These are phyloP conservation scores for Ooceraea biroi DNA, from an alignment of 1,140 invertebrate genomes.

Conservation along the genomic window DNA sequence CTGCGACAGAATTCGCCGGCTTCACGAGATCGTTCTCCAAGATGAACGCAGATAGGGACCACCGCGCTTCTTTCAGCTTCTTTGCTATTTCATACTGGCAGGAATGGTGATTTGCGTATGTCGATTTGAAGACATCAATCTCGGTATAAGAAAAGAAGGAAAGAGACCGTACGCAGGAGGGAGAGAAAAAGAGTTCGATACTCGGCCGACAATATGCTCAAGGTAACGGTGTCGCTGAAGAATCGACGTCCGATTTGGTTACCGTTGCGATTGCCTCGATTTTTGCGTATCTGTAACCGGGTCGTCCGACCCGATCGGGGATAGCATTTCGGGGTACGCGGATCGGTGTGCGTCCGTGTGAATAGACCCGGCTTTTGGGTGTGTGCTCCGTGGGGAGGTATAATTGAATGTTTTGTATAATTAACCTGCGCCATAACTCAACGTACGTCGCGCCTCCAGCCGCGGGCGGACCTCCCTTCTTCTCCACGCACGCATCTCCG, in stretches of 20 bases:
- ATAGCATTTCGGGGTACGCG: conserved; percentile 28
- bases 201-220: background rate
- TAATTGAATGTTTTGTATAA: conserved; percentile 87
- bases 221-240: conserved; percentile 10
- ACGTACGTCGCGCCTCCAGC: conserved; percentile 85
- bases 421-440: conserved; percentile 87
- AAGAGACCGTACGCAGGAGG: too few species aligned
- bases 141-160: too few species aligned
- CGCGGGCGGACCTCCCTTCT: conserved; percentile 80
- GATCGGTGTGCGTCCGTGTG: conserved; percentile 16
- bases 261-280: conserved; percentile 44
- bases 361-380: conserved; percentile 32
- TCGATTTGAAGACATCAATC: background rate
- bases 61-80: background rate
- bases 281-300: conserved; percentile 59
- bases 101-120: conserved; percentile 22
- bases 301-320: conserved; percentile 20
- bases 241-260: conserved; percentile 51
- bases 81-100: background rate
- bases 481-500: conserved; percentile 59
- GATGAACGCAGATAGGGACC: conserved; percentile 21
- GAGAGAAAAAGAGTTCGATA: background rate
- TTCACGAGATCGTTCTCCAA: conserved; percentile 32
- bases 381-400: conserved; percentile 79
- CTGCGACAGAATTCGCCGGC: conserved; percentile 64